Evolutionary conservation across 2,888 invertebrate genomes (phyloP).

Genomic region (Napeogenes inachia): DNA sequence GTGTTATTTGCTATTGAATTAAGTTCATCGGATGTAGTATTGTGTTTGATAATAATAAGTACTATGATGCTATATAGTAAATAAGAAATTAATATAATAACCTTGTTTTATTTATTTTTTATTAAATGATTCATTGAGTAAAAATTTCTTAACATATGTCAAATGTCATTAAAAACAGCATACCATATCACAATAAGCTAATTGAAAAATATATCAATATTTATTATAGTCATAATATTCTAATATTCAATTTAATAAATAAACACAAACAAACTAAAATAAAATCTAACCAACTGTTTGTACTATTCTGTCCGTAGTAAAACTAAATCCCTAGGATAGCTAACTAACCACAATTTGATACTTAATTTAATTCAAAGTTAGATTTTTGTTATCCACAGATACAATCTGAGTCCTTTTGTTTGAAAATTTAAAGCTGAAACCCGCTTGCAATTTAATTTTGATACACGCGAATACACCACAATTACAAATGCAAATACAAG

Average conservation of each 20-base stretch:
- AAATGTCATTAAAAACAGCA: no score
- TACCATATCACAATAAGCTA: no score
- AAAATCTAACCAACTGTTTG: not conserved
- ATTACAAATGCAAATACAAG: conserved; percentile 45
- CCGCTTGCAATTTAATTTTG: conserved; percentile 68
- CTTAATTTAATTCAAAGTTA: conserved; percentile 5
- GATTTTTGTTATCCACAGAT: conserved; percentile 5
- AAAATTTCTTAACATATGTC: no score
- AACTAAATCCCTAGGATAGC: not conserved
- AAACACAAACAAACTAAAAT: not conserved
- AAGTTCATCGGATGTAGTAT: conserved; percentile 31
- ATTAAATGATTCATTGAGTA: no score
- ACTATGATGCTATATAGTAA: no score
- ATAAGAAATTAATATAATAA: no score
- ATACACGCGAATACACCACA: conserved; percentile 58
- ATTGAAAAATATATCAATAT: no score
- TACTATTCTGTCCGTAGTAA: not conserved
- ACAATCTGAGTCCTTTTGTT: conserved; percentile 15
- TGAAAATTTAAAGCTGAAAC: conserved; percentile 48
- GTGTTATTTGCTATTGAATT: conserved; percentile 31
- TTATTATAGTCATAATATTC: no score
- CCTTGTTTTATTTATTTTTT: no score
- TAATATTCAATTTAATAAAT: no score
- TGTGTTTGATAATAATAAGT: not conserved
- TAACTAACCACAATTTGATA: not conserved